Base-by-base conservation (phyloP, 2,888 invertebrate species). In the Sarcophaga subvicina region DNA sequence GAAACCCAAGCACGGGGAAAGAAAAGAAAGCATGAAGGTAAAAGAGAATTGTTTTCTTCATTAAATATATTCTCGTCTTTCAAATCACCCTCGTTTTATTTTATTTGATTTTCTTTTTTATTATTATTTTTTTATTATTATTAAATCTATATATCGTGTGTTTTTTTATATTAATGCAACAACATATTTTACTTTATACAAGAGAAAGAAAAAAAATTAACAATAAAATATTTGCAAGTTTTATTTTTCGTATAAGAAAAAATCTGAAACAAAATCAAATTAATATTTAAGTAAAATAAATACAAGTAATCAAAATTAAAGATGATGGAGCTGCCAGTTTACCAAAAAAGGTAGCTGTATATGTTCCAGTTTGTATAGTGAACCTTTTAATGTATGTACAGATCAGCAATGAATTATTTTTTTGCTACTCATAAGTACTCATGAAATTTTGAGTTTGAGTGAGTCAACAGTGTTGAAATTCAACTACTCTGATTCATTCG, bases 21-120 rank as follows among this genome's bases (percentile, higher is more conserved):
- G 93, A 96, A 96, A 92, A 95, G 96, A 94, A 96, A 96, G 94
- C 95, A 95, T 91, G 96, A 96, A 92, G 96, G 93, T 91, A 93
- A 93, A 92, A 88, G 63, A 78, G 22, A 10, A 47, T 60, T 10
- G 11, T 70, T 71, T 83, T 81, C 80, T 86, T 69, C 69, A 83
- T 79, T 22, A 81, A 75, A 78, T 47, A 47, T 47, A 47, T 78
- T 87, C 81, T 83, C 78, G 87, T 47, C 10, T 47, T 84, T 81
- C n/a, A n/a, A 83, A 84, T 84, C 87, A 81, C 79, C 81, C n/a
- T 75, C 81, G 87, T 87, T 81, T 79, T 66, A 83, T 87, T 83
- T 78, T 75, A 76, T 84, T 73, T 86, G 67, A n/a, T n/a, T n/a
- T n/a, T n/a, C n/a, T 70, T 47, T 47, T 47, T 47, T 47, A 6